These are phyloP conservation scores for Odontophorus gujanensis DNA, from an alignment of 2,113 vertebrate species.

Conservation along the genomic window DNA sequence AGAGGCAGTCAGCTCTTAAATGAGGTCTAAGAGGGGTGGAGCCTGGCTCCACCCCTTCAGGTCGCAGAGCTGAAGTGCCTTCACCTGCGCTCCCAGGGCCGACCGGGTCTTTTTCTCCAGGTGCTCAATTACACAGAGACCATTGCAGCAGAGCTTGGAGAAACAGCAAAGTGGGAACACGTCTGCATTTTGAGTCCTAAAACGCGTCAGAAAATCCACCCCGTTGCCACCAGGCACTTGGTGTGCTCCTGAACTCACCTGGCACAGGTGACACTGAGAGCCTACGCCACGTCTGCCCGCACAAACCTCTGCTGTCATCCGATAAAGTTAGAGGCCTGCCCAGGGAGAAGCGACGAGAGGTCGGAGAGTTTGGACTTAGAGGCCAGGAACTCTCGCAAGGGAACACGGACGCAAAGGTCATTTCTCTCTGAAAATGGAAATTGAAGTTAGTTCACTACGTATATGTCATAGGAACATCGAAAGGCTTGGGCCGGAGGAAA, in stretches of 20 bases:
- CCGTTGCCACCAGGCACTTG: neutral
- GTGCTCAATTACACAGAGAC: neutral
- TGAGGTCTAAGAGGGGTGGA: too few relatives aligned
- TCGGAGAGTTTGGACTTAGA: neutral
- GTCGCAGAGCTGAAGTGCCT: too few relatives aligned
- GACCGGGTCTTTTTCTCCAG: too few relatives aligned
- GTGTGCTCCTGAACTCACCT: conserved; percentile 42
- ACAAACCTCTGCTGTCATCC: neutral
- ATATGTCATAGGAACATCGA: too few relatives aligned
- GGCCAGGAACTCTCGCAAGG: conserved; percentile 64
- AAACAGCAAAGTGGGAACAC: neutral
- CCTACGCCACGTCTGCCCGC: neutral
- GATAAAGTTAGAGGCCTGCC: neutral
- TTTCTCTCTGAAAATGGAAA: too few relatives aligned
- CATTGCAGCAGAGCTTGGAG: neutral
- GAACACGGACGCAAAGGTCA: neutral
- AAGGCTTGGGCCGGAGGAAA: too few relatives aligned
- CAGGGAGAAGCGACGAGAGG: conserved; percentile 58
- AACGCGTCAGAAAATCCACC: neutral
- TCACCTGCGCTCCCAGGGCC: too few relatives aligned
- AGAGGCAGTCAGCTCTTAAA: too few relatives aligned
- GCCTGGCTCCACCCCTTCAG: too few relatives aligned
- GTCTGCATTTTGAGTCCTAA: neutral
- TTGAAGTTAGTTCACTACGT: too few relatives aligned
- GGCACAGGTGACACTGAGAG: neutral